These are phyloP conservation scores for Pantherophis guttatus DNA, from an alignment of 2,113 vertebrate species.

Conservation along the genomic window DNA sequence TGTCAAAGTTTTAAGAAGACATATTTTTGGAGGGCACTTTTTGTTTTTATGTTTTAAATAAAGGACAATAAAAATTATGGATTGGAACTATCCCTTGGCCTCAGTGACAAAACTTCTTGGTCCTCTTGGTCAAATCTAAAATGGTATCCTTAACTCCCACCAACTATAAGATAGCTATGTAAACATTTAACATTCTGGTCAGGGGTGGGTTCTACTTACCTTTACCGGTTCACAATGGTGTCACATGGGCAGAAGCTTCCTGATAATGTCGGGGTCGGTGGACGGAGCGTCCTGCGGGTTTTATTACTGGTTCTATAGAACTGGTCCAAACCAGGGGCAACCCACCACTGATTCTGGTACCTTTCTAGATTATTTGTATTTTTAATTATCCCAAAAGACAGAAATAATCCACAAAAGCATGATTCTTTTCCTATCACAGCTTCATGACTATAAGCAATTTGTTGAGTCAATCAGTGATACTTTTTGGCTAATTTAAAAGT, in stretches of 20 bases:
- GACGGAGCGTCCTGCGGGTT: too few species aligned
- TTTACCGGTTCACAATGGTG: too few species aligned
- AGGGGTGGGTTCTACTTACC: too few species aligned
- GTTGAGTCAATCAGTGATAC: background rate
- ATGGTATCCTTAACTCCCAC: background rate
- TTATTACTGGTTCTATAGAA: too few species aligned
- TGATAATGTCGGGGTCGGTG: too few species aligned
- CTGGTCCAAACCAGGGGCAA: too few species aligned
- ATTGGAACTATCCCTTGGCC: background rate
- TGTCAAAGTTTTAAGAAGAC: background rate
- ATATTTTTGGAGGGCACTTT: background rate
- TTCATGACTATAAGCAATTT: background rate
- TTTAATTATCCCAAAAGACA: background rate
- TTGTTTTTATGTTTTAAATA: background rate
- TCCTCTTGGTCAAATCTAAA: background rate
- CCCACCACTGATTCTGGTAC: too few species aligned
- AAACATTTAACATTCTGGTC: background rate
- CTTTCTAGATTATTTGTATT: background rate
- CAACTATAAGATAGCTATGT: background rate
- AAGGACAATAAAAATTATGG: background rate
- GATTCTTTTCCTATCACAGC: background rate
- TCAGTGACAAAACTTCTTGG: background rate
- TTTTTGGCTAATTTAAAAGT: slow-evolving; percentile 31
- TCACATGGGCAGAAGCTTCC: too few species aligned
- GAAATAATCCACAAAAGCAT: background rate